Base-by-base conservation (phyloP, 2,797 vertebrate genomes). In the Bradypodion pumilum region DNA sequence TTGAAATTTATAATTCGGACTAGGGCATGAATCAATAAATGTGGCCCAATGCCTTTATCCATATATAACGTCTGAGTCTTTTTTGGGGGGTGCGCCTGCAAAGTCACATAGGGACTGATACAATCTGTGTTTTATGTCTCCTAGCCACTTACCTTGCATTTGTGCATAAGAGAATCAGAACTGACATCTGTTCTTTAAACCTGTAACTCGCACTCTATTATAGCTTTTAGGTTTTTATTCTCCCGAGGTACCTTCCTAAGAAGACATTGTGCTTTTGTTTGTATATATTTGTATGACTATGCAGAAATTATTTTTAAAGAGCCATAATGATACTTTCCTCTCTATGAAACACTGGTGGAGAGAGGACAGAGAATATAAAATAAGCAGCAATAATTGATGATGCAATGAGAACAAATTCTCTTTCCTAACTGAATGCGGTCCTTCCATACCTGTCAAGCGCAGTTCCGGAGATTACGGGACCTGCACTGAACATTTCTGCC, bases 301-400 rank as follows among this genome's bases (percentile, higher is more conserved):
- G 87, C 78, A 79, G 27, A 88, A n/a, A 76, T 79, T 85, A 37
- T 81, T 49, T 81, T 89, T 56, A 16, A 81, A 92, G 49, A 68
- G 32, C 49, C 46, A 81, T 74, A 7, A 91, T 90, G 81, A 87
- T 73, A 87, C 93, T 88, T 37, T 62, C 72, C 59, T 87, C 63
- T 10, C 72, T 75, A 70, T 69, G 62, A 91, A 89, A 90, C 16
- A 84, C 42, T 35, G n/a, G 40, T 40, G 78, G 59, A 87, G 13
- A 69, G 9, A 56, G 52, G 12, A 56, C 52, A 56, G 1, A 56
- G 52, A 15, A 56, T 56, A 56, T 56, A 56, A 56, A 56, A 56
- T 19, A 15, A 19, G 52, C 16, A 56, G 15, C 52, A 56, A 56
- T 56, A 56, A 56, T 56, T 56, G 21, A 56, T 19, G 21, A 56